Percentiles rank a stretch among this genome's conserved stretches.
Evolutionary conservation across 2,797 vertebrate genomes (phyloP).

Genomic region (Cyprinella venusta): DNA sequence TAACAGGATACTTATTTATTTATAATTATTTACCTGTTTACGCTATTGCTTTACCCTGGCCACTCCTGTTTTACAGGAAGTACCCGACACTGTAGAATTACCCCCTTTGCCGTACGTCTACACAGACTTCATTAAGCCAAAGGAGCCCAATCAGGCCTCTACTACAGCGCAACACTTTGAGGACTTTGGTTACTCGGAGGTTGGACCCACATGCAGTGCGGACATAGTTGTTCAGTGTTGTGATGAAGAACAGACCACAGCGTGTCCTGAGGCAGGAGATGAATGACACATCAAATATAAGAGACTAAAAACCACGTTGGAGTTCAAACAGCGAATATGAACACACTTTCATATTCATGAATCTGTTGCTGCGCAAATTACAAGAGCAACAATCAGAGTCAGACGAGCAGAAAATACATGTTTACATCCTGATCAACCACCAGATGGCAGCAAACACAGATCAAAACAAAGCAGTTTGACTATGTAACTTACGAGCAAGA

Average conservation of each 20-base stretch:
- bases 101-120: slow-evolving; percentile 50
- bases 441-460: slow-evolving; percentile 7
- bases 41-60: not conserved
- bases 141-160: not conserved
- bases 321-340: not conserved
- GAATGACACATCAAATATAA: not conserved
- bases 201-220: not conserved
- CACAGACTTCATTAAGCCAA: slow-evolving; percentile 46
- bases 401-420: too few relatives aligned
- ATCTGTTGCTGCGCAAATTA: not conserved
- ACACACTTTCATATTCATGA: not conserved
- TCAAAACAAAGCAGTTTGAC: not conserved
- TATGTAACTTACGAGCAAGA: too few relatives aligned
- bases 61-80: slow-evolving; percentile 4
- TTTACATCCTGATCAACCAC: not conserved
- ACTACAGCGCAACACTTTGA: not conserved
- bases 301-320: not conserved
- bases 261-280: not conserved
- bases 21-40: too few relatives aligned
- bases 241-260: not conserved
- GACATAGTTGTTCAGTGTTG: not conserved
- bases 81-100: not conserved
- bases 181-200: slow-evolving; percentile 55
- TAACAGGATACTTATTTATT: not conserved
- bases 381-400: too few relatives aligned